Evolutionary conservation across 2,888 invertebrate species (phyloP), one percentile per base, ranked within the genome.

Genomic region (Stenolophus ochropezus): DNA sequence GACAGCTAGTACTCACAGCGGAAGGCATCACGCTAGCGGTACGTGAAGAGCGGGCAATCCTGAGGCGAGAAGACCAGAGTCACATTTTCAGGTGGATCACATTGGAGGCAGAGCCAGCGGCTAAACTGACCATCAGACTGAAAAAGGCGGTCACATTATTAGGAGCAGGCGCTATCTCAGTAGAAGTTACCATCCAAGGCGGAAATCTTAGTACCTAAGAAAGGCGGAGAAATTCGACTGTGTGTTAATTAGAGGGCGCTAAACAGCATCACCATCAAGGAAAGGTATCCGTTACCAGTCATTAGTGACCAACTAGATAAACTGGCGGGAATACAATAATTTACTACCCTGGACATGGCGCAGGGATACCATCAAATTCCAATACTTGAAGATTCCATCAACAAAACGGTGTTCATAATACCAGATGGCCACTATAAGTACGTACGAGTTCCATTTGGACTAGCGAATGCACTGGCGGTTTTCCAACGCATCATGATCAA

Each of bases 391-490:
- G 83, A 84, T 4, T 86, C 85, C 21, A 84, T 85, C 5, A 82
- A 82, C 1, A 86, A 85, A 20, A 88, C 87, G 0, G 86, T 85
- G 0, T 86, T 87, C n/a, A 56, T 56, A 56, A 56, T 56, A 56
- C 86, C 85, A 0, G 86, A 86, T 25, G 87, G 86, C 3, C 82
- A 87, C 2, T 88, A 84, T 65, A 85, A 88, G 83, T 87, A 85
- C 74, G 71, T 83, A 1, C 76, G 84, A 0, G 85, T 87, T 85
- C 85, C 86, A 2, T 89, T 88, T 79, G 87, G 87, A 6, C 82
- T 88, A 3, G 69, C 84, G 1, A 88, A 88, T 76, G 86, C 87
- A 0, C 86, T 87, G 5, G 84, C 84, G 21, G 85, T 85, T 21
- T 89, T 88, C 82, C 86, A 87, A 78, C 74, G 86, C 20, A 81